These are phyloP conservation scores for Notothenia rossii DNA, from an alignment of 2,113 vertebrate genomes.

Conservation along the genomic window DNA sequence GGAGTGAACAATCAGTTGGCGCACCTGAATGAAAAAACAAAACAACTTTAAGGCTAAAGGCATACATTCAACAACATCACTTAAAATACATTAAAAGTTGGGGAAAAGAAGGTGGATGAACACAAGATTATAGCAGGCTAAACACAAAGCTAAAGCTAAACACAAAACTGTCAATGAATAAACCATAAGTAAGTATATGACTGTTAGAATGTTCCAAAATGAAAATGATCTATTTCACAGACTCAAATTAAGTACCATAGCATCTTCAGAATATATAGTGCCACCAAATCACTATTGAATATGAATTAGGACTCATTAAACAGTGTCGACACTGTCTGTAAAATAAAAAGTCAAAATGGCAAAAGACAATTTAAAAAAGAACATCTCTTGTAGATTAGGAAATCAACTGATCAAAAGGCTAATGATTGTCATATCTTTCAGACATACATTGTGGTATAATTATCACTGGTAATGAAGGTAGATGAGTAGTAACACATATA, in stretches of 20 bases:
- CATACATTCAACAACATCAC: constrained; percentile 34
- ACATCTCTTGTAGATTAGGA: background rate
- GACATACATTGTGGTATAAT: constrained; percentile 29
- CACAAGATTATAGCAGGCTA: background rate
- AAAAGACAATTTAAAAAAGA: background rate
- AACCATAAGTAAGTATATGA: background rate
- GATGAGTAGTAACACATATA: constrained; percentile 18
- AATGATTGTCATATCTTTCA: constrained; percentile 53
- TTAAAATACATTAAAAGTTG: constrained; percentile 23
- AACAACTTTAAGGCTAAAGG: constrained; percentile 59
- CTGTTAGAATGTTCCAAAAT: constrained; percentile 8
- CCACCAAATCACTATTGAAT: background rate
- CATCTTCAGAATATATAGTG: constrained; percentile 16
- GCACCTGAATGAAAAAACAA: constrained; percentile 41
- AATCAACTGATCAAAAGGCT: constrained; percentile 1
- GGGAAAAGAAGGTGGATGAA: background rate
- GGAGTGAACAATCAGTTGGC: constrained; percentile 44
- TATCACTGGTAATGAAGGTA: constrained; percentile 52
- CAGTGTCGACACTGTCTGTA: background rate
- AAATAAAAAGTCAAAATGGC: background rate
- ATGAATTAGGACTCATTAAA: background rate
- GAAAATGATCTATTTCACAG: background rate
- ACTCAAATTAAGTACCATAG: background rate
- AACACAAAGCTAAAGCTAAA: background rate
- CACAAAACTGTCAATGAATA: constrained; percentile 4